Evolutionary conservation across 1,140 invertebrate species (phyloP).

Genomic region (Grapholita molesta): DNA sequence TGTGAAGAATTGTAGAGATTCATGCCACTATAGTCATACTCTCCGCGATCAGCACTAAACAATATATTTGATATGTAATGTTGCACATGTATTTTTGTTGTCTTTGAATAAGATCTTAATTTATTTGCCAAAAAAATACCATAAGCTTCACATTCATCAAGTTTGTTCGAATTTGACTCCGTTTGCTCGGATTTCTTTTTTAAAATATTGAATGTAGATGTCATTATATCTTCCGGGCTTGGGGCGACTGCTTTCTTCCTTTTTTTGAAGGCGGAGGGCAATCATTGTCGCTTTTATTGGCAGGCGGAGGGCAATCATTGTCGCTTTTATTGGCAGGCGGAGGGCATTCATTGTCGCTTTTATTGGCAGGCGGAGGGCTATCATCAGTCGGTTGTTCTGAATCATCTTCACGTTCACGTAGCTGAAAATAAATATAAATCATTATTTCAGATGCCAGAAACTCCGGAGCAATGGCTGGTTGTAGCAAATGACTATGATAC

Average conservation of each 20-base stretch:
- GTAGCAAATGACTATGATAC: too few relatives aligned
- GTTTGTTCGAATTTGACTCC: conserved; percentile 1
- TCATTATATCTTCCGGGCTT: conserved; percentile 24
- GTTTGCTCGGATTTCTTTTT: conserved; percentile 28
- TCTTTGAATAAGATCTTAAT: conserved; percentile 26
- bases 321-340: conserved; percentile 23
- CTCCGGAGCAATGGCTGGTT: conserved; percentile 27
- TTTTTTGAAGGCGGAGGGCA: conserved; percentile 28
- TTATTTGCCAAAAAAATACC: conserved; percentile 27
- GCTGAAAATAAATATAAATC: too few relatives aligned
- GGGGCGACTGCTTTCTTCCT: conserved; percentile 24
- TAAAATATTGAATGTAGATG: conserved; percentile 23
- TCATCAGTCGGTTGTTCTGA: not conserved
- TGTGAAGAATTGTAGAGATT: conserved; percentile 8
- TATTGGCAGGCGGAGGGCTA: conserved; percentile 22
- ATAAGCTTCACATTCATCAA: conserved; percentile 17
- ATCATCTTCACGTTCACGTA: too few relatives aligned
- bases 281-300: conserved; percentile 23
- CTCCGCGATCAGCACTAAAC: conserved; percentile 30
- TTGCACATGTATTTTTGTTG: conserved; percentile 16
- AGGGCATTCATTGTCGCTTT: conserved; percentile 25
- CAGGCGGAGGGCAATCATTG: conserved; percentile 25
- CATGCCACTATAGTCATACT: conserved; percentile 26
- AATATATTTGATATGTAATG: conserved; percentile 28
- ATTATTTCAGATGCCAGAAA: conserved; percentile 28